Evolutionary conservation across 2,113 vertebrate genomes (phyloP), one percentile per base, ranked within the genome.

Genomic region (Grantiella picta): DNA sequence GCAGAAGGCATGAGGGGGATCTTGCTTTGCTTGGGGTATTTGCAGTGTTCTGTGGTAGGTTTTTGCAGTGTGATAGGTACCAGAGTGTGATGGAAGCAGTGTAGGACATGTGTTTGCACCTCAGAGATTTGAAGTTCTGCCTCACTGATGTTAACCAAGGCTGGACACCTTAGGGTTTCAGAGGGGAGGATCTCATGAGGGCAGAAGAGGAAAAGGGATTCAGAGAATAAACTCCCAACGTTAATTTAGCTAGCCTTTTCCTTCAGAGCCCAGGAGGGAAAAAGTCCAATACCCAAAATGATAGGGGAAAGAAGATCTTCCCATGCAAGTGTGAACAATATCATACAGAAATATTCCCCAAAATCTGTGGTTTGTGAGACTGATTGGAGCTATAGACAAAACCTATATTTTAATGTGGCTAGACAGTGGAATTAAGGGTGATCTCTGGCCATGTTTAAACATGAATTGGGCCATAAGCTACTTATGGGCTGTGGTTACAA

Each of bases 401-500:
- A 73, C 35, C 64, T 23, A 0, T 57, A 56, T 76, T 86, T 93
- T 44, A 84, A 61, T 76, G 56, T 90, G 86, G 64, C 73, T 86
- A 84, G 94, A 84, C 53, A 75, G 31, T 82, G 59, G 29, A 80
- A 92, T 92, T 87, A 91, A 82, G 88, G 42, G 29, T 2, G 4
- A 89, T 68, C 52, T 85, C 68, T 89, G 45, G 57, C 75, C 35
- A 0, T 91, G 91, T 85, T 94, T 88, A 82, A 93, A 94, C 88
- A 92, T 0, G 54, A 94, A 69, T 61, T 53, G 66, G 70, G 81
- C 81, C 11, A 5, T 91, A 95, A 94, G 89, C 86, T 91, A 54
- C 86, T 94, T 95, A 90, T 38, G 42, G 89, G 87, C 84, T 94
- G 89, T 85, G 81, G 84, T 81, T 82, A 68, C 14, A 52, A 44